Evolutionary conservation across 1,140 invertebrate species (phyloP).

Genomic region (Holotrichia oblita): DNA sequence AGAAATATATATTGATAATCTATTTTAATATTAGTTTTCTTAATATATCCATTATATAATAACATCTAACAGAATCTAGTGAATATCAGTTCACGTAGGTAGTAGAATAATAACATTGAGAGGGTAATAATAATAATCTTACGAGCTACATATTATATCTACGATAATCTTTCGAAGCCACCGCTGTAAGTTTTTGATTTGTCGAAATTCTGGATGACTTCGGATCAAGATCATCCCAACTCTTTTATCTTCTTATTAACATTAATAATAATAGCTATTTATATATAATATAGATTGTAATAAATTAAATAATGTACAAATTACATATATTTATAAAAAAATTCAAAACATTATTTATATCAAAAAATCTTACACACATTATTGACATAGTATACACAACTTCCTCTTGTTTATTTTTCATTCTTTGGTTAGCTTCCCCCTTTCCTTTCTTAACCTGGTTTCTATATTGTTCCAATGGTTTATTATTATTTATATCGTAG

Average conservation of each 20-base stretch:
- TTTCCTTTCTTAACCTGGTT: not conserved
- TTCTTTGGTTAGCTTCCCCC: not conserved
- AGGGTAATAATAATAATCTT: not conserved
- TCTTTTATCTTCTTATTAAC: too few relatives aligned
- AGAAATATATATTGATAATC: not conserved
- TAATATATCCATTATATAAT: constrained; percentile 7
- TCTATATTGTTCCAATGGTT: not conserved
- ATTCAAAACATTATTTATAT: constrained; percentile 1
- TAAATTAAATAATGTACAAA: not conserved
- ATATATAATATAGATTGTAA: too few relatives aligned
- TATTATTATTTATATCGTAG: too few relatives aligned
- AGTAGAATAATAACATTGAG: not conserved
- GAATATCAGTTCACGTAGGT: not conserved
- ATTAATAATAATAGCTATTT: too few relatives aligned
- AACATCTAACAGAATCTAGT: constrained; percentile 7
- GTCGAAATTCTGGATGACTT: too few relatives aligned
- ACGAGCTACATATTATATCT: not conserved
- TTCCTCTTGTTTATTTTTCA: not conserved
- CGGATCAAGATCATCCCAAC: too few relatives aligned
- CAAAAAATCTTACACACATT: constrained; percentile 3
- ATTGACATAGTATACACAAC: not conserved
- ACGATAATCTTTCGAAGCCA: too few relatives aligned
- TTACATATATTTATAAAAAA: not conserved
- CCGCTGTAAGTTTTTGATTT: too few relatives aligned
- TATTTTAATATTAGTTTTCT: too few relatives aligned